phyloP scores from a whole-genome alignment of 2,113 vertebrate species.

The Sander lucioperca region DNA sequence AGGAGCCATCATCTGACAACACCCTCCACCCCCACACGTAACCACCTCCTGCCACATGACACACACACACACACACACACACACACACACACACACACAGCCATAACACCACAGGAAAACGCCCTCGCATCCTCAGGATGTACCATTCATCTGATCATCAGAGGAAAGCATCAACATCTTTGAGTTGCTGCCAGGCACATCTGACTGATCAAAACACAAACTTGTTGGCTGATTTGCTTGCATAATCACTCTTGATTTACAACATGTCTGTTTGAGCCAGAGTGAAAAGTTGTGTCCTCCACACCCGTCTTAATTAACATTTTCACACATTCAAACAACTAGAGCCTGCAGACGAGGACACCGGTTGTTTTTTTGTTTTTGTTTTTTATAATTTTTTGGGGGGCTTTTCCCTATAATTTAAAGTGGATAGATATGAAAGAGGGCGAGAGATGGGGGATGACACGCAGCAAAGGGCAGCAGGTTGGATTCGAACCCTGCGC shows the following conservation, averaged over 20 bases:
- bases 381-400: too few species aligned
- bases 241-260: neutral
- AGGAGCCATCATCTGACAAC: conserved; percentile 81
- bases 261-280: neutral
- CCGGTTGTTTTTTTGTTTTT: too few species aligned
- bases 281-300: neutral
- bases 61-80: conserved; percentile 65
- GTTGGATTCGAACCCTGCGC: too few species aligned
- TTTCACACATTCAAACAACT: conserved; percentile 2
- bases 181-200: conserved; percentile 41
- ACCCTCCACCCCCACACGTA: conserved; percentile 68
- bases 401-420: too few species aligned
- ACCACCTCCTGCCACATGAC: conserved; percentile 78
- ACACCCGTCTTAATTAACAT: conserved; percentile 1
- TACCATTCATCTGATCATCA: conserved; percentile 64
- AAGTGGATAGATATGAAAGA: too few species aligned
- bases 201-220: conserved; percentile 36
- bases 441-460: too few species aligned
- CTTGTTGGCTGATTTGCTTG: conserved; percentile 7
- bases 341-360: neutral
- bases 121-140: conserved; percentile 80
- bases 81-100: conserved; percentile 40
- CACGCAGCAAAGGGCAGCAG: too few species aligned
- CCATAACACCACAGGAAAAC: conserved; percentile 77
- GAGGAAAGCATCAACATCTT: conserved; percentile 58